Evolutionary conservation across 2,888 invertebrate species (phyloP), one percentile per base, ranked within the genome.

Genomic region (Platycheirus albimanus): DNA sequence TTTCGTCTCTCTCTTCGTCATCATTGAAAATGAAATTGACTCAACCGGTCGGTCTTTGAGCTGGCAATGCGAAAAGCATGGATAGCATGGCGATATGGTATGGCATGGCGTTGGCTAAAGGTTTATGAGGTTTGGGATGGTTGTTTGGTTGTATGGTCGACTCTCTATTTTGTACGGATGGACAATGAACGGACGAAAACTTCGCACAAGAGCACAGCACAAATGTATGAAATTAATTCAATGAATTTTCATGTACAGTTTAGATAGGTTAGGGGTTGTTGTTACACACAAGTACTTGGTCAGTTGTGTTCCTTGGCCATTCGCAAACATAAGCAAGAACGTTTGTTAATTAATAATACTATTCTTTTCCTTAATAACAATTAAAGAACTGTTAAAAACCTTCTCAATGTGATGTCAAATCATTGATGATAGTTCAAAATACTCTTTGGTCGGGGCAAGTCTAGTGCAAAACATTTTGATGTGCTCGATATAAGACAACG

Each of bases 241-340:
- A 76, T 76, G 64, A 70, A 70, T 63, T 63, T 49, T 43, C 28
- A 13, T 58, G 63, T 45, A 49, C 61, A 33, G 38, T 15, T 38
- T 52, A 28, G 69, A 67, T 69, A 36, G 69, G 75, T 69, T 63
- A 75, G 63, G 80, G 80, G 63, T 54, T 69, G 63, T 36, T 77
- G 71, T 19, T 71, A 49, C 47, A 56, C 10, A 38, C 30, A 76
- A 58, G 70, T 70, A 70, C 70, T 76, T 80, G 80, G 80, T 80
- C 80, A 80, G 80, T 80, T 76, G 70, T 10, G 63, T 70, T 76
- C 20, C 33, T 76, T 58, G 45, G 43, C 52, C 70, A 76, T 51
- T 80, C 63, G 54, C 61, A 69, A 54, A 63, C 69, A 80, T 63
- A 41, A 13, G 76, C 64, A 76, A 58, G 56, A 30, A 64, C 67